phyloP scores from a whole-genome alignment of 1,140 invertebrate species.

The Hestina assimilis region DNA sequence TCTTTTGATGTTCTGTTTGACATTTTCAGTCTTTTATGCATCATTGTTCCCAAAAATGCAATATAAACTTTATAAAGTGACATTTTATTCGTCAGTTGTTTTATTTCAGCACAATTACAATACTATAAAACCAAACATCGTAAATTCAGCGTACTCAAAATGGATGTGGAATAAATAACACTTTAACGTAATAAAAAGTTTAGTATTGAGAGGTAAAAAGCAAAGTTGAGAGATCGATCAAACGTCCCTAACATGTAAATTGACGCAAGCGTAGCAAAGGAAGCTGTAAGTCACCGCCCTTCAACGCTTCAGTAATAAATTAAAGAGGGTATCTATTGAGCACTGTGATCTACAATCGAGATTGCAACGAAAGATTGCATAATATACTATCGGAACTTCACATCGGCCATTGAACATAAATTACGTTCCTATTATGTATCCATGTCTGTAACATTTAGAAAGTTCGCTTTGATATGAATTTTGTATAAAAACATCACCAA shows the following conservation, averaged over 20 bases:
- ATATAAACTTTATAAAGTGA: neutral
- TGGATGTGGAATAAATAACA: constrained; percentile 14
- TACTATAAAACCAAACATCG: neutral
- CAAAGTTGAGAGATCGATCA: constrained; percentile 31
- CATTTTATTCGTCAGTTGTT: no score
- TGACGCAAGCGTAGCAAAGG: constrained; percentile 28
- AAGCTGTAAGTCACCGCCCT: constrained; percentile 57
- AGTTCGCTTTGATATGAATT: no score
- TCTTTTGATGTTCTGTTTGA: neutral
- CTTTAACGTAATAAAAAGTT: constrained; percentile 26
- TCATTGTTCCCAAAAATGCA: no score
- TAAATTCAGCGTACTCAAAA: neutral
- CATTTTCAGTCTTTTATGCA: neutral
- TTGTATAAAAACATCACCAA: no score
- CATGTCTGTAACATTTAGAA: no score
- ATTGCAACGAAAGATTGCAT: constrained; percentile 48
- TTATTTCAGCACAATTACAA: neutral
- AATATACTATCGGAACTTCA: constrained; percentile 37
- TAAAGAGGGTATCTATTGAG: constrained; percentile 59
- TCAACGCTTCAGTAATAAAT: constrained; percentile 56
- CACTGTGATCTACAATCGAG: constrained; percentile 50
- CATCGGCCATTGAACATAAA: constrained; percentile 38
- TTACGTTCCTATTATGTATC: constrained; percentile 29
- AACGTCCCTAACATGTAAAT: constrained; percentile 27
- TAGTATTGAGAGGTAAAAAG: constrained; percentile 17